These are phyloP conservation scores for Anarrhichthys ocellatus DNA, from an alignment of 2,113 vertebrate genomes.

Conservation along the genomic window DNA sequence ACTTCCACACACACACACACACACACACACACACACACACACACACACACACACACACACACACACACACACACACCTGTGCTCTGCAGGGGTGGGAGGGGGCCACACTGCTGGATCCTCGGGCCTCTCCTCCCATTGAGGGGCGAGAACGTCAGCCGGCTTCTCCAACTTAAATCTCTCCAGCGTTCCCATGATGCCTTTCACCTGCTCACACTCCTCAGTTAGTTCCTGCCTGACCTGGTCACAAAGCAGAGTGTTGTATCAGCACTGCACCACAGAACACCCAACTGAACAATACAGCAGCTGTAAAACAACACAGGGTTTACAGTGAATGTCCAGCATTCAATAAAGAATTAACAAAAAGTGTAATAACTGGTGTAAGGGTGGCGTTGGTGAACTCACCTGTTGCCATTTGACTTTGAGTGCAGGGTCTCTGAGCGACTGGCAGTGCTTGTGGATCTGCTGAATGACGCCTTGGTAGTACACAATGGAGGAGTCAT, in stretches of 20 bases:
- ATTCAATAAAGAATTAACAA: neutral
- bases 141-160: slow-evolving; percentile 87
- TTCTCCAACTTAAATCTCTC: slow-evolving; percentile 94
- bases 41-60: neutral
- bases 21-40: slow-evolving; percentile 70
- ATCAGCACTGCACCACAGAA: neutral
- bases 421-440: slow-evolving; percentile 90
- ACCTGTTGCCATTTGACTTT: slow-evolving; percentile 97
- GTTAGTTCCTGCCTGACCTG: slow-evolving; percentile 93
- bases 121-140: slow-evolving; percentile 85
- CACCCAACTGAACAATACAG: neutral
- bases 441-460: slow-evolving; percentile 93
- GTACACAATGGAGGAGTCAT: slow-evolving; percentile 96
- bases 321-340: neutral
- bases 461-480: slow-evolving; percentile 98
- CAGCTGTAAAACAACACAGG: neutral
- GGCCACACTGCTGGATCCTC: slow-evolving; percentile 94
- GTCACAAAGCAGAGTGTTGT: slow-evolving; percentile 14
- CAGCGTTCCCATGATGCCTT: slow-evolving; percentile 90
- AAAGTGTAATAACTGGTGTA: neutral
- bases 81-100: slow-evolving; percentile 94
- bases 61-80: slow-evolving; percentile 84
- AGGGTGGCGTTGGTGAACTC: slow-evolving; percentile 28
- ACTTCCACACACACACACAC: neutral
- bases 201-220: slow-evolving; percentile 96